phyloP scores from a whole-genome alignment of 2,888 invertebrate species.

The Drosophila tanythrix region DNA sequence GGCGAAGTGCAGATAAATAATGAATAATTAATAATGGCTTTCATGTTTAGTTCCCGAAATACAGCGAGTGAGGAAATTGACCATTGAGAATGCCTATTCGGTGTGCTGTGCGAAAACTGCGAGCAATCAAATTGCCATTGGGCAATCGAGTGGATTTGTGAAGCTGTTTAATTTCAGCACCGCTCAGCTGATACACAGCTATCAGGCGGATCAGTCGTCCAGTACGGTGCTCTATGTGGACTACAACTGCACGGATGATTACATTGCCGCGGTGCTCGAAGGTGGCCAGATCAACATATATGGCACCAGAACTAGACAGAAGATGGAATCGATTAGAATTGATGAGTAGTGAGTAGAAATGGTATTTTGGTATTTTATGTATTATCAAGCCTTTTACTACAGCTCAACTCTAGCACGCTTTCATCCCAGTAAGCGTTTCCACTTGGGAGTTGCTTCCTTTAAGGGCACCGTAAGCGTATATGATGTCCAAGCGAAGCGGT shows the following conservation, averaged over 20 bases:
- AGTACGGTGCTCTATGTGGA: slow-evolving; percentile 82
- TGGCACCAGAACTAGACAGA: slow-evolving; percentile 82
- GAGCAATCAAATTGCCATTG: slow-evolving; percentile 82
- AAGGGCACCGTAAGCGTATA: slow-evolving; percentile 82
- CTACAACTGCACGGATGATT: slow-evolving; percentile 83
- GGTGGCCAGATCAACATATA: slow-evolving; percentile 82
- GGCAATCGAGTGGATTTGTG: slow-evolving; percentile 81
- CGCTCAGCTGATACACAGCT: slow-evolving; percentile 77
- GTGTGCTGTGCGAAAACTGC: slow-evolving; percentile 82
- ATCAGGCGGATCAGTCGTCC: slow-evolving; percentile 75
- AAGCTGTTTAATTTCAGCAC: slow-evolving; percentile 80
- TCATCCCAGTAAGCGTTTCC: slow-evolving; percentile 83
- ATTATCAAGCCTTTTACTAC: not conserved
- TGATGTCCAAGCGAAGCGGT: slow-evolving; percentile 81
- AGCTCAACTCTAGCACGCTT: slow-evolving; percentile 83
- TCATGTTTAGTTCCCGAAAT: slow-evolving; percentile 68
- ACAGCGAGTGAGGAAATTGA: slow-evolving; percentile 81
- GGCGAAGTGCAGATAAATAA: not conserved
- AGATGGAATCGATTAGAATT: slow-evolving; percentile 78
- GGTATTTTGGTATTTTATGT: not conserved
- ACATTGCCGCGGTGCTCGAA: slow-evolving; percentile 83
- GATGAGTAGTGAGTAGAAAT: slow-evolving; percentile 77
- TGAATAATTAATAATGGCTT: not conserved
- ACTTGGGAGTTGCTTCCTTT: slow-evolving; percentile 81
- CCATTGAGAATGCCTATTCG: slow-evolving; percentile 81